Evolutionary conservation across 92 coral and sea anemone genomes (phyloP).

Genomic region (Micromussa lordhowensis): DNA sequence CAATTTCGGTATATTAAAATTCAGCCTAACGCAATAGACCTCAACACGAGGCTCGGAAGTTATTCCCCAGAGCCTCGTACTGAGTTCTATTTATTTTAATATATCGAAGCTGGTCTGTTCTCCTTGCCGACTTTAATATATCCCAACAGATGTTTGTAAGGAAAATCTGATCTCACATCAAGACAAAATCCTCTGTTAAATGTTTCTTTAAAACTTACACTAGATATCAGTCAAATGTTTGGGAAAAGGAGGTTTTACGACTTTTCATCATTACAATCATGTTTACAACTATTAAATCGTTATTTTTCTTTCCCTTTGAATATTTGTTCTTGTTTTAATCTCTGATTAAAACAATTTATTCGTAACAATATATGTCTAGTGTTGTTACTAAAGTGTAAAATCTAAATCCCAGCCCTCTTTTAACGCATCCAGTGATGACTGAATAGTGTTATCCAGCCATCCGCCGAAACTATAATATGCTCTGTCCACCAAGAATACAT

Average conservation of each 20-base stretch:
- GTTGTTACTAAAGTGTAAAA: not conserved
- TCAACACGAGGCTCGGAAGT: no score
- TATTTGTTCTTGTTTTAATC: not conserved
- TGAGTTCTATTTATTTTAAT: no score
- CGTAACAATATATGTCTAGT: not conserved
- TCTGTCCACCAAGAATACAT: conserved; percentile 33
- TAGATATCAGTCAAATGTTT: not conserved
- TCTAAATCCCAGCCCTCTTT: conserved; percentile 20
- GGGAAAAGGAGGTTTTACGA: not conserved
- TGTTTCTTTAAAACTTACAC: not conserved
- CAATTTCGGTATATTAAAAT: no score
- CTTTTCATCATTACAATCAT: not conserved
- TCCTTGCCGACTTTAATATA: not conserved
- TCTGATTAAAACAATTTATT: not conserved
- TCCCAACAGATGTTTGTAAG: no score
- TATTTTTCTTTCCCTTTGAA: not conserved
- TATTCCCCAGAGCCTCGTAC: no score
- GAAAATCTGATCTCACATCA: no score
- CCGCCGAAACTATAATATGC: conserved; percentile 45
- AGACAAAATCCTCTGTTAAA: no score
- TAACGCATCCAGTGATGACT: not conserved
- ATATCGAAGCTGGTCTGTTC: no score
- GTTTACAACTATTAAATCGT: not conserved
- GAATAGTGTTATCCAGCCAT: conserved; percentile 3
- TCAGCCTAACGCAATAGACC: no score